phyloP scores from a whole-genome alignment of 2,797 vertebrate species.

The Australoheros facetus region DNA sequence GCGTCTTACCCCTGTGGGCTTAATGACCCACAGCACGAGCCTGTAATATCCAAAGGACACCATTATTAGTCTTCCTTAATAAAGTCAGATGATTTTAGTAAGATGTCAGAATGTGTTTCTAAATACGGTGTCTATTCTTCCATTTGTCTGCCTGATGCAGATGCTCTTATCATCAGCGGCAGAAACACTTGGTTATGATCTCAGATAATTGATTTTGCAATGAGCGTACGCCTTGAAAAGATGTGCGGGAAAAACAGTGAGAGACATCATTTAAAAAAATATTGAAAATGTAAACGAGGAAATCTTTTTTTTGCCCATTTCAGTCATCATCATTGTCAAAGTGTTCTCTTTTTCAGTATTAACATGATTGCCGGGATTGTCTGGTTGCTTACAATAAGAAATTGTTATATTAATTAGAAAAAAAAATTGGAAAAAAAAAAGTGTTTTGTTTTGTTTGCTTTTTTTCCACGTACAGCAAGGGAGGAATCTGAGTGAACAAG shows the following conservation, averaged over 20 bases:
- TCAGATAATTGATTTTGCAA: constrained; percentile 67
- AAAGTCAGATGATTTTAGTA: constrained; percentile 62
- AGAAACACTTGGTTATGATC: constrained; percentile 68
- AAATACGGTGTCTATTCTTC: constrained; percentile 36
- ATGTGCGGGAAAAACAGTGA: constrained; percentile 11
- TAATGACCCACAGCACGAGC: constrained; percentile 67
- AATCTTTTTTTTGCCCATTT: constrained; percentile 39
- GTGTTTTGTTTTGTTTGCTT: constrained; percentile 61
- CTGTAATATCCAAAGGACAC: constrained; percentile 48
- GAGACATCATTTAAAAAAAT: constrained; percentile 62
- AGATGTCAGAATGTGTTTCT: constrained; percentile 44
- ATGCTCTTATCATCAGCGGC: constrained; percentile 62
- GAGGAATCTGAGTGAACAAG: constrained; percentile 73
- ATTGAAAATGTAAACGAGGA: constrained; percentile 44
- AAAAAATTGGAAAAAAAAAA: constrained; percentile 46
- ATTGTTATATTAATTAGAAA: constrained; percentile 66
- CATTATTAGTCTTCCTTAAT: constrained; percentile 68
- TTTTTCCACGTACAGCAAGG: constrained; percentile 50
- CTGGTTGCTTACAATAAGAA: constrained; percentile 53
- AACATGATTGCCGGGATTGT: constrained; percentile 58
- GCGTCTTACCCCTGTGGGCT: constrained; percentile 44
- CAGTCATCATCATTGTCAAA: constrained; percentile 57
- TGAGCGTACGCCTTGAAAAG: constrained; percentile 49
- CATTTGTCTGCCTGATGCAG: constrained; percentile 40
- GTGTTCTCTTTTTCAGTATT: constrained; percentile 44